Conservation (phyloP, 2,888 invertebrate species). For the Calliscelio sp. region DNA sequence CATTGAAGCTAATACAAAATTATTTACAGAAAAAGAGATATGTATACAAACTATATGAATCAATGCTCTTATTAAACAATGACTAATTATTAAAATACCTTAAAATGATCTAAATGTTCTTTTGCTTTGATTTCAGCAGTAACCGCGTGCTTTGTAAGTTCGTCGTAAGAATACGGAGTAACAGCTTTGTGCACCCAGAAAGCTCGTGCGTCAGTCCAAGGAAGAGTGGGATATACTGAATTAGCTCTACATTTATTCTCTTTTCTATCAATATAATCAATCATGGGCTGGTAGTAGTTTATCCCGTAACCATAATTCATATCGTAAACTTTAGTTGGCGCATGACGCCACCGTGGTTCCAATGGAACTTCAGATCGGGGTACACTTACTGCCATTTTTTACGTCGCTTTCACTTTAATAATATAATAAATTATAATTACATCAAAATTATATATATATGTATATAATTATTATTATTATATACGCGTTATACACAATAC, state of each 20-base stretch:
- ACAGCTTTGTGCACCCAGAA: conserved; percentile 88
- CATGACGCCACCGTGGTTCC: conserved; percentile 83
- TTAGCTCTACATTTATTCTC: conserved; percentile 85
- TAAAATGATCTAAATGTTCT: conserved; percentile 88
- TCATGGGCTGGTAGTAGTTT: conserved; percentile 95
- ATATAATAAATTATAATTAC: too few relatives aligned
- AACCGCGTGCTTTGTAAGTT: conserved; percentile 89
- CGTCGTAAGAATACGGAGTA: conserved; percentile 89
- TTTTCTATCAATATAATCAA: conserved; percentile 93
- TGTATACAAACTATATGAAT: too few relatives aligned
- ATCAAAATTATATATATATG: background rate
- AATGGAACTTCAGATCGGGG: conserved; percentile 82
- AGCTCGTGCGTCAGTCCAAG: conserved; percentile 86
- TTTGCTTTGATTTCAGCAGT: conserved; percentile 90
- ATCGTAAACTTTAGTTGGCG: conserved; percentile 90
- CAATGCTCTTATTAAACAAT: too few relatives aligned
- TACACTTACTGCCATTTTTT: conserved; percentile 79
- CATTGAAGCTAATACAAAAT: too few relatives aligned
- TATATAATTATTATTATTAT: conserved; percentile 4
- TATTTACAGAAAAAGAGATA: too few relatives aligned
- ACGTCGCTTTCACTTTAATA: conserved; percentile 21
- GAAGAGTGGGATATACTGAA: conserved; percentile 89
- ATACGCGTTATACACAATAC: too few relatives aligned
- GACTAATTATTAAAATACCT: conserved; percentile 83
- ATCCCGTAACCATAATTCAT: conserved; percentile 94